Evolutionary conservation across 1,140 invertebrate species (phyloP), one percentile per base, ranked within the genome.

Genomic region (Caenorhabditis tropicalis): DNA sequence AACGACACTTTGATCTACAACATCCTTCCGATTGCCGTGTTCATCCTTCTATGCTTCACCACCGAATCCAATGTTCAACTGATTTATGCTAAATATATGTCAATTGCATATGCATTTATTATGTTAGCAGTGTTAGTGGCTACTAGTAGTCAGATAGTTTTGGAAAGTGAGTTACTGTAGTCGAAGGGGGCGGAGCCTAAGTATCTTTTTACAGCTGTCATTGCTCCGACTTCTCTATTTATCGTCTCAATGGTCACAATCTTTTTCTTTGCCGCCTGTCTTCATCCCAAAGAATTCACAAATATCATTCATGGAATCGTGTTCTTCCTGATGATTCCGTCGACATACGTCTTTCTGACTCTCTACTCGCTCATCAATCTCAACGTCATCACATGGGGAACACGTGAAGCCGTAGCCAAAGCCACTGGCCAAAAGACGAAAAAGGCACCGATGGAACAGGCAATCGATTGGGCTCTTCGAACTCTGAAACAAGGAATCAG

Each of bases 71-170:
- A 95, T 88, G 94, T 96, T 24, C 93, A 96, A 94, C 93, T 99
- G 88, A 91, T 96, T 16, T 94, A 97, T 60, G 98, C 97, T 5
- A 96, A 98, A 92, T 96, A 87, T 87, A 92, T 98, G 87, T 98
- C 96, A 27, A 97, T 97, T 31, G 93, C 94, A 5, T 99, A 99
- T 92, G 96, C 97, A 7, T 93, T 99, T 91, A 95, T 99, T 85
- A 99, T 99, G 97, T 97, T 99, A 95, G 96, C 98, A 88, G 97
- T 99, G 5, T 95, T 99, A 82, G 97, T 99, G n/a, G 97, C 97
- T 94, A 98, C 97, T 0, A 95, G 96, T 0, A 93, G 98, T n/a
- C 96, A 98, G 91, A 93, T 98, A 93, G 96, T 96, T 33, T 94
- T 96, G 60, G 96, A 91, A 82, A 89, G 88, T 89, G 29, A 70